Evolutionary conservation across 2,888 invertebrate species (phyloP), one percentile per base, ranked within the genome.

Genomic region (Aphelenchoides bicaudatus): DNA sequence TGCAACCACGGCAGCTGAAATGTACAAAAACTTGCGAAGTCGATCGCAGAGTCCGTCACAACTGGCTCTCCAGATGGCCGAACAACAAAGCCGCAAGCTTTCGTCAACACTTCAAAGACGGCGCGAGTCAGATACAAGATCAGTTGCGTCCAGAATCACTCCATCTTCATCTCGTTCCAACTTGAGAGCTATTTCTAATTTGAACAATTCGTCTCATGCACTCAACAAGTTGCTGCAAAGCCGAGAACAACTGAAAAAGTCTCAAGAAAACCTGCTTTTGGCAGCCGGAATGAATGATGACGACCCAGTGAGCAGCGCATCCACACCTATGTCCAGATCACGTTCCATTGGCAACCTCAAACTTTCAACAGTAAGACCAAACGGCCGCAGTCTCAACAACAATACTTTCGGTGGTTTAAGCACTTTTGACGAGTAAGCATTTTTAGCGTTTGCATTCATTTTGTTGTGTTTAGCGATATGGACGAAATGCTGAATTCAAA

Each of bases 331-430:
- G 56, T 29, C 66, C n/a, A 46, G 65, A 19, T 38, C 57, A 6
- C 50, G 66, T 19, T 68, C 68, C 28, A 68, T 68, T 25, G 71
- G 71, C 2, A 72, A 68, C 38, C 60, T 68, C 10, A 54, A 56
- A 27, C 19, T 62, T n/a, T 34, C 29, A 19, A 38, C 50, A 6
- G 43, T 39, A 8, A 2, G 55, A 6, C 55, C 46, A 21, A 10
- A 19, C 39, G 16, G 43, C 16, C 52, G 21, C 3, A 16, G 39
- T 13, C 16, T 49, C 47, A 25, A 25, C 4, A n/a, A n/a, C n/a
- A n/a, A n/a, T n/a, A n/a, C n/a, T n/a, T n/a, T n/a, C n/a, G 56
- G 25, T 30, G 54, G 31, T 5, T 23, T 29, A 16, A 28, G 34
- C 4, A 16, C 29, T n/a, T 6, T 37, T 23, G 52, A 19, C n/a